Base-by-base conservation (phyloP, 1,140 invertebrate species). In the Limonius californicus region DNA sequence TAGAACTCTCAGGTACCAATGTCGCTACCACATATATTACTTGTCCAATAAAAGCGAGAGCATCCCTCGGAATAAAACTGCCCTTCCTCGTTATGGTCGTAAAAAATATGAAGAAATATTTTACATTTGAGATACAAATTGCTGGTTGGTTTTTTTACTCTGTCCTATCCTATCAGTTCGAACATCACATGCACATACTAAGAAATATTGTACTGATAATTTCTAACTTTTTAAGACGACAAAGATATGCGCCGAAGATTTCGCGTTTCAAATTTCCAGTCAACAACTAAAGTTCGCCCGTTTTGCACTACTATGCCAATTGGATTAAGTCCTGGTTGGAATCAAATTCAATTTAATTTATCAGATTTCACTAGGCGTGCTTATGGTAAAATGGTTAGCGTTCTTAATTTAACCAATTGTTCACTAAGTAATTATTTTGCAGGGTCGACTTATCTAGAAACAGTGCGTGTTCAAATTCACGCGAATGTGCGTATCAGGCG, bases 71-170 rank as follows among this genome's bases (percentile, higher is more conserved):
- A 8, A 97, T 99, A 58, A 89, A 88, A 75, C 79, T 98, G 59
- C 95, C 95, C 0, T 97, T 93, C 74, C 79, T 97, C 18, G 90
- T 96, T 3, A 88, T 98, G 82, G 89, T 97, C 54, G 89, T 98
- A 16, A 98, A 98, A 76, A 97, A 97, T 79, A 80, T 98, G 79
- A 95, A 96, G 70, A 92, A 93, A 78, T 97, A 95, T 77, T 98
- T 98, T 78, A 92, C 92, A 47, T 97, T 98, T 78, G 95, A 98
- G 82, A 92, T 95, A 57, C 89, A 91, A 62, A 73, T 77, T 59
- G 56, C 75, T 35, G 83, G 90, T 72, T 6, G 14, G 35, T 23
- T 11, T 42, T 39, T 18, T 32, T 3, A 4, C 9, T 27, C 23
- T 27, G 43, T 65, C 23, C 23, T 27, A 9, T 27, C 3, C 3